Evolutionary conservation across 2,113 vertebrate species (phyloP).

Genomic region (Aepyceros melampus): DNA sequence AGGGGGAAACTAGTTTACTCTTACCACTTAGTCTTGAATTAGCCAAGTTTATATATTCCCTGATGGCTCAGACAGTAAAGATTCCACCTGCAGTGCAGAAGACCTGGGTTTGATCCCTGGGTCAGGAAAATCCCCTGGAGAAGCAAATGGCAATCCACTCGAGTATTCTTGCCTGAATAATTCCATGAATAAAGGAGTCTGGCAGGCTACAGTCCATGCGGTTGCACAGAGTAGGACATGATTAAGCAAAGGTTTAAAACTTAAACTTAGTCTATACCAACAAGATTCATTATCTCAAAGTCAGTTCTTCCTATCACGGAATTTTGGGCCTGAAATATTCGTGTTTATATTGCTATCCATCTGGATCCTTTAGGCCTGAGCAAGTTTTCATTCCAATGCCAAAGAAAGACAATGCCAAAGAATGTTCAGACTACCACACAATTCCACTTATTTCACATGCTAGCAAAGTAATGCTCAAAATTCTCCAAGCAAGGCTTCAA

Average conservation of each 20-base stretch:
- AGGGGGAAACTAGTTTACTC: background rate
- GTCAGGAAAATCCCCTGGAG: background rate
- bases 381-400: background rate
- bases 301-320: background rate
- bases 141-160: background rate
- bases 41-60: background rate
- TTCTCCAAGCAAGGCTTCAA: background rate
- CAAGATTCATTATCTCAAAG: background rate
- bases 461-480: background rate
- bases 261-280: background rate
- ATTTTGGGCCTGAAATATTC: background rate
- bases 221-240: background rate
- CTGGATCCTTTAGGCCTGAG: background rate
- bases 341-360: background rate
- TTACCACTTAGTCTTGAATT: background rate
- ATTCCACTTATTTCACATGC: background rate
- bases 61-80: background rate
- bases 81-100: background rate
- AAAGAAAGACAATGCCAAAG: background rate
- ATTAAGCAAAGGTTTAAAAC: background rate
- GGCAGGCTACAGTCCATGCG: background rate
- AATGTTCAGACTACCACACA: accelerated
- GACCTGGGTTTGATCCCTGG: background rate
- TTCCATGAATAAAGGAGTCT: background rate
- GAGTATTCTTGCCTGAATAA: background rate